Evolutionary conservation across 2,113 vertebrate species (phyloP).

Genomic region (Macquaria australasica): DNA sequence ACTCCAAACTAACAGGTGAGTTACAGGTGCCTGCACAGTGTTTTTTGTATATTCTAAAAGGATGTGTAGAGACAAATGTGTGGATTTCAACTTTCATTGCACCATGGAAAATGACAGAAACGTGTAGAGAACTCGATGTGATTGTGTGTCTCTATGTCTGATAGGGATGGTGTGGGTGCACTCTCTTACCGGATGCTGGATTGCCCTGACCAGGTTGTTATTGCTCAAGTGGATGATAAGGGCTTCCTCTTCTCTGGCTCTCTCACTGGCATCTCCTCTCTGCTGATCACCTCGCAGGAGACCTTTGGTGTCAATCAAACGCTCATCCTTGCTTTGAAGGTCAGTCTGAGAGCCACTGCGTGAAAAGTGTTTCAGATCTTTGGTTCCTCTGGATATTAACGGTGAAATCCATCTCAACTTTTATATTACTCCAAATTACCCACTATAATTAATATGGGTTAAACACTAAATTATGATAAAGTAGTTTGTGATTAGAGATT

Average conservation of each 20-base stretch:
- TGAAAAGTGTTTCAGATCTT: slow-evolving; percentile 1
- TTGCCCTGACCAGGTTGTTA: slow-evolving; percentile 84
- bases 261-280: slow-evolving; percentile 86
- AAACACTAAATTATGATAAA: not conserved
- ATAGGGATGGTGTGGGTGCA: slow-evolving; percentile 87
- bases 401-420: slow-evolving; percentile 4
- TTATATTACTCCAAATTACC: not conserved
- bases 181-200: slow-evolving; percentile 90
- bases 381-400: not conserved
- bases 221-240: slow-evolving; percentile 89
- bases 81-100: not conserved
- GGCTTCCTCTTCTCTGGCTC: slow-evolving; percentile 90
- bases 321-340: slow-evolving; percentile 84
- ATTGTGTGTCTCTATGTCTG: slow-evolving; percentile 1
- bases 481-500: not conserved
- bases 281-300: slow-evolving; percentile 92
- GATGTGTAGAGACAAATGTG: no score
- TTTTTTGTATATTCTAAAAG: not conserved
- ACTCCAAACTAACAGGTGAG: slow-evolving; percentile 85
- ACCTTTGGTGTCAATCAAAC: slow-evolving; percentile 86
- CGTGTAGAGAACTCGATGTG: not conserved
- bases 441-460: not conserved
- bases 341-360: slow-evolving; percentile 49
- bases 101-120: not conserved
- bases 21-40: not conserved